A percentile compares a stretch with the other conserved stretches of the same genome.
phyloP scores from a whole-genome alignment of 2,888 invertebrate genomes.

The Eristalis pertinax region DNA sequence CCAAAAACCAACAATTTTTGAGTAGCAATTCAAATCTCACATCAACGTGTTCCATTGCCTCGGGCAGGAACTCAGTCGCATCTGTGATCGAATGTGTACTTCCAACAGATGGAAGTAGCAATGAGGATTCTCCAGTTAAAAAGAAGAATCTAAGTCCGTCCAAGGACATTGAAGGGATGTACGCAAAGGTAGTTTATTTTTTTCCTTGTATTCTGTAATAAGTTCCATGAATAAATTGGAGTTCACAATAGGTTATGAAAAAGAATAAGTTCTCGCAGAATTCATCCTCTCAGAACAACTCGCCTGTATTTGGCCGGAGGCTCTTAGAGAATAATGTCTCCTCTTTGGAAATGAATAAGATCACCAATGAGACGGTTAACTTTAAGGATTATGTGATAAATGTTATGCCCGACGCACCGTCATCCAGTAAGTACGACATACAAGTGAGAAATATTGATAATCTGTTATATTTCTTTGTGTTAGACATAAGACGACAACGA shows the following conservation, averaged over 20 bases:
- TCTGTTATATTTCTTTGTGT: constrained; percentile 78
- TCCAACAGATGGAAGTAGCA: constrained; percentile 68
- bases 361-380: constrained; percentile 60
- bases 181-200: constrained; percentile 87
- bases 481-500: constrained; percentile 80
- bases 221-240: background rate
- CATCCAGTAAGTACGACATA: constrained; percentile 81
- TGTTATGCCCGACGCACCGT: constrained; percentile 70
- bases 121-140: constrained; percentile 77
- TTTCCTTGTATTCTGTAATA: background rate
- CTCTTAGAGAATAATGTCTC: constrained; percentile 74
- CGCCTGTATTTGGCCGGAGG: constrained; percentile 78
- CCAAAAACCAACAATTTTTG: constrained; percentile 78
- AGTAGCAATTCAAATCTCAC: constrained; percentile 79
- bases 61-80: constrained; percentile 80
- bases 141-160: constrained; percentile 83
- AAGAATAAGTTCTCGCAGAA: constrained; percentile 80
- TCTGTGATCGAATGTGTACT: constrained; percentile 79
- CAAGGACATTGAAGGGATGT: constrained; percentile 90
- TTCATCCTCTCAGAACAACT: constrained; percentile 79
- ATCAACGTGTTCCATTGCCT: constrained; percentile 75
- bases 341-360: constrained; percentile 59
- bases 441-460: constrained; percentile 77
- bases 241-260: constrained; percentile 79
- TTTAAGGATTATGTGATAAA: constrained; percentile 72